phyloP scores from a whole-genome alignment of 2,113 vertebrate species.

The Trematomus loennbergii region DNA sequence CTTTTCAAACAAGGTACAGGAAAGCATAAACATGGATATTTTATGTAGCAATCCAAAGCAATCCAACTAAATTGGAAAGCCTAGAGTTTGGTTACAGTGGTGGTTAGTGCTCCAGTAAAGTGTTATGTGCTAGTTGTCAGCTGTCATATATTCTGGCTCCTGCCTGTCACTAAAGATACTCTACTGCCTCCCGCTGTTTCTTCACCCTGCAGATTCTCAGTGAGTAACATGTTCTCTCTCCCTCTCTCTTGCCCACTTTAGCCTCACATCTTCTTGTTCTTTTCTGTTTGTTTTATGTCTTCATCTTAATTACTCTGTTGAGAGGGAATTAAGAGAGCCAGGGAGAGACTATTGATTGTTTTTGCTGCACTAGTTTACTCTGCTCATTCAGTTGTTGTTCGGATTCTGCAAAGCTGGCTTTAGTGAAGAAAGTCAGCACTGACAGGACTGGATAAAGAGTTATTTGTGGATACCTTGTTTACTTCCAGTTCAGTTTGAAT shows the following conservation, averaged over 20 bases:
- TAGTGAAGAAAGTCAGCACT: conserved; percentile 24
- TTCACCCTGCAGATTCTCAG: conserved; percentile 26
- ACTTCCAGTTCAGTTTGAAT: conserved; percentile 45
- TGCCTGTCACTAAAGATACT: conserved; percentile 23
- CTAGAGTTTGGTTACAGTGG: neutral
- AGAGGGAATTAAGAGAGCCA: conserved; percentile 15
- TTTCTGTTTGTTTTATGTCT: conserved; percentile 52
- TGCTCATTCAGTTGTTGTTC: conserved; percentile 49
- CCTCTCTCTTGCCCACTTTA: neutral
- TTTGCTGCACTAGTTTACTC: conserved; percentile 62
- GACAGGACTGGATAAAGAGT: conserved; percentile 49
- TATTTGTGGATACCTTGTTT: conserved; percentile 37
- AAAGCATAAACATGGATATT: neutral
- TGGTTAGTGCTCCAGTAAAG: conserved; percentile 8
- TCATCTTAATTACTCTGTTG: conserved; percentile 70
- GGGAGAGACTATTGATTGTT: conserved; percentile 61
- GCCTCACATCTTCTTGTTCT: conserved; percentile 26
- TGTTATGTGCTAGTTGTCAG: neutral
- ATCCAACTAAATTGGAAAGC: conserved; percentile 24
- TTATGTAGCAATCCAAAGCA: conserved; percentile 3
- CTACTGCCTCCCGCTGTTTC: conserved; percentile 36
- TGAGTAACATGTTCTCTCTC: conserved; percentile 40
- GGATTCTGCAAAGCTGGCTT: conserved; percentile 46
- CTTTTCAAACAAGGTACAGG: neutral
- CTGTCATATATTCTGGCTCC: conserved; percentile 24